Conservation (phyloP, 2,888 invertebrate genomes). For the Palloptera scutellata region DNA sequence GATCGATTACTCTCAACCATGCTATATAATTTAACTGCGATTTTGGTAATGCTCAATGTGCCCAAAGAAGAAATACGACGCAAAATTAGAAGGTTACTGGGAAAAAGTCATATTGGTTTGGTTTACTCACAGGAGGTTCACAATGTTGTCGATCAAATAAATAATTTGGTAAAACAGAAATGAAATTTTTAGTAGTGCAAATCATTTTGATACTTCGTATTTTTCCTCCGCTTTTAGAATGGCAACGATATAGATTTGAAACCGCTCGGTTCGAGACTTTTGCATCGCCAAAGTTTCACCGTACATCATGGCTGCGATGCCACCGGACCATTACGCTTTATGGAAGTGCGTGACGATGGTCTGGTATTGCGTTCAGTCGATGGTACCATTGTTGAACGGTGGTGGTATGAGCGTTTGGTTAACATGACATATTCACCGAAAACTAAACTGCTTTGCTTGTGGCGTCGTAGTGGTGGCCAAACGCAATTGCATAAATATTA, state of each 20-base stretch:
- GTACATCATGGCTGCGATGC: slow-evolving; percentile 97
- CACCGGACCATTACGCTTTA: slow-evolving; percentile 84
- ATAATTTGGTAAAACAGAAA: slow-evolving; percentile 80
- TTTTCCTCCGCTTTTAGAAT: slow-evolving; percentile 70
- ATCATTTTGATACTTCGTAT: neutral
- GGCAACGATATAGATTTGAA: slow-evolving; percentile 98
- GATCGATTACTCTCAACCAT: slow-evolving; percentile 94
- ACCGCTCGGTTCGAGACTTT: slow-evolving; percentile 90
- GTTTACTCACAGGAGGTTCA: slow-evolving; percentile 98
- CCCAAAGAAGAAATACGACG: slow-evolving; percentile 83
- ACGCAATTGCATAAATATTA: slow-evolving; percentile 98
- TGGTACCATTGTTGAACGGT: slow-evolving; percentile 90
- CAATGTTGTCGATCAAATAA: slow-evolving; percentile 92
- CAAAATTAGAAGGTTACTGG: slow-evolving; percentile 89
- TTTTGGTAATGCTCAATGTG: slow-evolving; percentile 92
- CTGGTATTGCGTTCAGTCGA: slow-evolving; percentile 81
- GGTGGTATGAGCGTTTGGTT: slow-evolving; percentile 99
- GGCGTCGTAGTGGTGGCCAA: slow-evolving; percentile 94
- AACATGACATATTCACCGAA: slow-evolving; percentile 99
- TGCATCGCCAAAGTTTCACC: slow-evolving; percentile 97
- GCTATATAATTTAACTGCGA: slow-evolving; percentile 95
- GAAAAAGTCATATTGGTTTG: slow-evolving; percentile 98
- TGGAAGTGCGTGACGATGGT: slow-evolving; percentile 97
- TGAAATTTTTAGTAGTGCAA: neutral
- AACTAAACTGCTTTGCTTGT: slow-evolving; percentile 95